phyloP scores from a whole-genome alignment of 2,113 vertebrate species.

The Callipepla californica region DNA sequence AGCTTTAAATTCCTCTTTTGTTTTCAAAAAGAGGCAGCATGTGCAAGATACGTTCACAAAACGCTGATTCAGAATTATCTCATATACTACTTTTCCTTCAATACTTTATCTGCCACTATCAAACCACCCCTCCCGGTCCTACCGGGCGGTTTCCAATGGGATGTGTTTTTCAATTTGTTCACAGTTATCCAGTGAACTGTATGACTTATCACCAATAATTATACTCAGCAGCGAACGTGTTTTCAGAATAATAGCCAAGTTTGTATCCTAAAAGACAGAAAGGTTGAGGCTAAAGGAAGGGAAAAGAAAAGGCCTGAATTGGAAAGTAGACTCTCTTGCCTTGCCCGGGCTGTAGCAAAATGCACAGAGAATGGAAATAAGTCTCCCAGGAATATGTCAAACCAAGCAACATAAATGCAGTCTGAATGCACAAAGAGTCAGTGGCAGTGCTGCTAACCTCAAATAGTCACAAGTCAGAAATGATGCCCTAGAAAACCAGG shows the following conservation, averaged over 20 bases:
- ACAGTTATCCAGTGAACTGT: neutral
- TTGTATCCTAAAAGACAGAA: neutral
- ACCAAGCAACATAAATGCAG: conserved; percentile 4
- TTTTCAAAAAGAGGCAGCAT: neutral
- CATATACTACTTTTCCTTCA: neutral
- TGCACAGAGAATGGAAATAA: neutral
- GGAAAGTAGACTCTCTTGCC: neutral
- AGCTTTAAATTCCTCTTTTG: neutral
- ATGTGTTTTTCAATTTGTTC: neutral
- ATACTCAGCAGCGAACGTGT: fast-evolving
- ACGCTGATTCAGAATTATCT: neutral
- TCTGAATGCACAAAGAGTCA: neutral
- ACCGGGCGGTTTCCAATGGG: neutral
- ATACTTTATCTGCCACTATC: neutral
- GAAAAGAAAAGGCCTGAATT: neutral
- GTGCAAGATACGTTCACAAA: neutral
- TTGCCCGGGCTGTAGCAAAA: neutral
- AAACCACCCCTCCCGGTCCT: neutral
- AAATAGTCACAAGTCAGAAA: neutral
- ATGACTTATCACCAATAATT: neutral
- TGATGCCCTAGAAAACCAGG: neutral
- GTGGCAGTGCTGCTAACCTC: neutral
- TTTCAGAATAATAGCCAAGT: neutral
- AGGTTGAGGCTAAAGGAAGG: neutral
- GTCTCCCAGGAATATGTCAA: conserved; percentile 18